Base-by-base conservation (phyloP, 2,888 invertebrate species). In the Automeris io region DNA sequence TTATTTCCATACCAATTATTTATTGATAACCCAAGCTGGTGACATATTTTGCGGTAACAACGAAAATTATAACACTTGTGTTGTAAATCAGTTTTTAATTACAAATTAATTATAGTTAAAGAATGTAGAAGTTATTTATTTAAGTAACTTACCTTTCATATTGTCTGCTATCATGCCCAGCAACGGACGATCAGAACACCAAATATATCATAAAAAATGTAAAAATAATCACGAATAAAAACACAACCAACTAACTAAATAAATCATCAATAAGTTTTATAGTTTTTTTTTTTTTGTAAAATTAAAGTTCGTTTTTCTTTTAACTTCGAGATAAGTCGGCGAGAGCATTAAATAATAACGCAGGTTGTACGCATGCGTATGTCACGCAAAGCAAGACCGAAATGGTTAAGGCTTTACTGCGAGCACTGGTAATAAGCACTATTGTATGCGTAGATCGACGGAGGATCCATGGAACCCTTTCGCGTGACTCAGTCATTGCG, bases 71-170 rank as follows among this genome's bases (percentile, higher is more conserved):
- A 4, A 16, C 29, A 8, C 16, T 29, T 29, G 16, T 29, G 8
- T 16, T 5, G 16, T 2, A 29, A 29, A 29, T 16, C 29, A n/a
- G 29, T 29, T 16, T 29, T n/a, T 16, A 29, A 29, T 29, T 3
- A 16, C 29, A 29, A 13, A 26, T 16, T 29, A 29, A 29, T 29
- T 7, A 29, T 40, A n/a, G n/a, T n/a, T n/a, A n/a, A n/a, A n/a
- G n/a, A n/a, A n/a, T n/a, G n/a, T n/a, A n/a, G n/a, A n/a, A n/a
- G n/a, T n/a, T n/a, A n/a, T n/a, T n/a, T n/a, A n/a, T n/a, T n/a
- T n/a, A n/a, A 29, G 16, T 29, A 4, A 46, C 55, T 51, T 31
- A 55, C 55, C 55, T 8, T 51, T 51, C 57, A 57, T 55, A 22
- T 25, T 32, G 26, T 33, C 25, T 19, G 36, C 42, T 40, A 21